A percentile compares a stretch with the other conserved stretches of the same genome.
Conservation (phyloP, 2,888 invertebrate genomes). For the Argynnis bischoffii region DNA sequence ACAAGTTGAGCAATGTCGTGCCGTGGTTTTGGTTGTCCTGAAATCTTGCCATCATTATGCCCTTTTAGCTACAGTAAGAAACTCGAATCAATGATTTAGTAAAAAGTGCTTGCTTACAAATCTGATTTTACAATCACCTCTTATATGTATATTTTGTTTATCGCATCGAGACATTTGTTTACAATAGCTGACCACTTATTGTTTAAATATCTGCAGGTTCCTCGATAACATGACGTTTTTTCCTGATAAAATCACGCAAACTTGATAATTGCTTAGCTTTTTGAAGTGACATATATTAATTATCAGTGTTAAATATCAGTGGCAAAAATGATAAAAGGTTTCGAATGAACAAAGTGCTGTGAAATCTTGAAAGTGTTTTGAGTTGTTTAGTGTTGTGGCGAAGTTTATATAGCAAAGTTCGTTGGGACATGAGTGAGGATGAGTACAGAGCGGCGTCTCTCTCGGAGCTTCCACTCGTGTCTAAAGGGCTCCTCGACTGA, state of each 20-base stretch:
- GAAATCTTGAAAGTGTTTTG: constrained; percentile 17
- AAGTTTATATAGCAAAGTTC: constrained; percentile 45
- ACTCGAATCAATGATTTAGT: constrained; percentile 10
- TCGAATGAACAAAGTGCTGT: constrained; percentile 22
- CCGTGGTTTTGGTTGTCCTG: constrained; percentile 49
- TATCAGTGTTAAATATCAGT: constrained; percentile 24
- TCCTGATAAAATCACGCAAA: constrained; percentile 2
- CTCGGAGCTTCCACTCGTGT: constrained; percentile 86
- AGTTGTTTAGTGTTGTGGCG: constrained; percentile 42
- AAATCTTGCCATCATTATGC: constrained; percentile 40
- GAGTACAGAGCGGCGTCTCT: constrained; percentile 83
- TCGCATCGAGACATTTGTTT: constrained; percentile 16
- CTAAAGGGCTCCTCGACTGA: constrained; percentile 83
- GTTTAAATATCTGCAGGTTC: too few relatives aligned
- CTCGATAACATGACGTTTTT: background rate
- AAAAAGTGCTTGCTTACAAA: constrained; percentile 20
- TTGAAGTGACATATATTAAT: constrained; percentile 10
- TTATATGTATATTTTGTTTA: constrained; percentile 11
- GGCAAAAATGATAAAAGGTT: constrained; percentile 5
- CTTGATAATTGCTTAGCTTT: background rate
- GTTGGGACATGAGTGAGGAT: constrained; percentile 73
- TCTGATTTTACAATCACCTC: constrained; percentile 41
- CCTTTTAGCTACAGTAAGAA: constrained; percentile 19
- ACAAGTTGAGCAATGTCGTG: constrained; percentile 54
- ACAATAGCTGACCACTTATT: constrained; percentile 20